These are phyloP conservation scores for Melanotaenia boesemani DNA, from an alignment of 2,797 vertebrate genomes.

Conservation along the genomic window DNA sequence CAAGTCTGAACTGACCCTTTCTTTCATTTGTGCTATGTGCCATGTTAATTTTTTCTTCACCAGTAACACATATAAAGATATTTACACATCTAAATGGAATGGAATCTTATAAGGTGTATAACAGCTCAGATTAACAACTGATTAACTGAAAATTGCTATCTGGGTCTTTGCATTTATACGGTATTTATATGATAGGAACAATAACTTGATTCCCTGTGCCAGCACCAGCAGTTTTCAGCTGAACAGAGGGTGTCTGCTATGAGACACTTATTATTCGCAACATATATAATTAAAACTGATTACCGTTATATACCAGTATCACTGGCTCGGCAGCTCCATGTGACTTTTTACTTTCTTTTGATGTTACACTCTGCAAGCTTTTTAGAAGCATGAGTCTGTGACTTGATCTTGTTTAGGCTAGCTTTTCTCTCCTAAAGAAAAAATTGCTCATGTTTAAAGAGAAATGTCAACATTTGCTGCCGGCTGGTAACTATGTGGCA, in stretches of 20 bases:
- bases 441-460: constrained; percentile 61
- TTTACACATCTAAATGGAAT: too few species aligned
- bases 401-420: constrained; percentile 50
- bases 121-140: constrained; percentile 28
- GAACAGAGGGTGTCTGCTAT: constrained; percentile 16
- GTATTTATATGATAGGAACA: not conserved
- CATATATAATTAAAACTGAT: constrained; percentile 64
- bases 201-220: constrained; percentile 39
- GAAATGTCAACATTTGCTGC: constrained; percentile 46
- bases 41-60: too few species aligned
- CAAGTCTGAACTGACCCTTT: too few species aligned
- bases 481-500: constrained; percentile 26
- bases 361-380: constrained; percentile 27
- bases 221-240: constrained; percentile 15
- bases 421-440: constrained; percentile 56
- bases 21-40: too few species aligned
- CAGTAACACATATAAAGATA: too few species aligned
- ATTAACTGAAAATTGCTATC: constrained; percentile 13
- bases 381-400: constrained; percentile 46
- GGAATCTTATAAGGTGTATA: too few species aligned
- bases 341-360: constrained; percentile 49
- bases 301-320: constrained; percentile 31
- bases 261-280: constrained; percentile 28
- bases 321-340: constrained; percentile 43
- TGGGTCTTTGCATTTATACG: not conserved